Evolutionary conservation across 2,888 invertebrate genomes (phyloP).

Genomic region (Noctua pronuba): DNA sequence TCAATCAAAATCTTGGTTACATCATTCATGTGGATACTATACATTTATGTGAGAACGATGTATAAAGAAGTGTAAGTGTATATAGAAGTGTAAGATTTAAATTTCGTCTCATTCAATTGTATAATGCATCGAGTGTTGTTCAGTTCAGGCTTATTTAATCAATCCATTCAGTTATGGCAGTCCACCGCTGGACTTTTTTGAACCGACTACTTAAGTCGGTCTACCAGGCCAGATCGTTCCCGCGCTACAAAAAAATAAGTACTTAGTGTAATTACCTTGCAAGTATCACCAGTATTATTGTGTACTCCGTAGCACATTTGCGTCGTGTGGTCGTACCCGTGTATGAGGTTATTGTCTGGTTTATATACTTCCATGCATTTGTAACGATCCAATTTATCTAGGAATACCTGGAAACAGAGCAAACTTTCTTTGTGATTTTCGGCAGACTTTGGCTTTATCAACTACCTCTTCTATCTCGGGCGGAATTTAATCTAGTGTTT

Average conservation of each 20-base stretch:
- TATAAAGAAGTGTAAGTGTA: no score
- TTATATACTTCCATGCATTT: slow-evolving; percentile 38
- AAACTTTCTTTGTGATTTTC: background rate
- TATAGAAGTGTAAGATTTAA: no score
- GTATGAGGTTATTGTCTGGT: slow-evolving; percentile 27
- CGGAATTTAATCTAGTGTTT: background rate
- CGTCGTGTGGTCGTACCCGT: slow-evolving; percentile 40
- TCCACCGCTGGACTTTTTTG: background rate
- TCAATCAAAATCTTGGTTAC: no score
- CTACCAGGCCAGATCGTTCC: no score
- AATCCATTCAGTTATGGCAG: background rate
- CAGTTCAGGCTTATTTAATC: background rate
- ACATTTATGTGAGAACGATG: no score
- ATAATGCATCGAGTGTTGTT: background rate
- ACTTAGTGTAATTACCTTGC: slow-evolving; percentile 53
- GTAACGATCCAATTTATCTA: slow-evolving; percentile 7
- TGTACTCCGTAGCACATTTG: slow-evolving; percentile 48
- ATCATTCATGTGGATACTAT: no score
- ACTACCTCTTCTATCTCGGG: background rate
- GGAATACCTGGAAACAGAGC: slow-evolving; percentile 28
- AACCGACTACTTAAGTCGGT: background rate
- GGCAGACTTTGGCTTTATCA: background rate
- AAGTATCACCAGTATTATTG: slow-evolving; percentile 39
- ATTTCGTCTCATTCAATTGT: no score
- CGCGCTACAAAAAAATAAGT: background rate